Evolutionary conservation across 2,888 invertebrate species (phyloP).

Genomic region (Euplagia quadripunctaria): DNA sequence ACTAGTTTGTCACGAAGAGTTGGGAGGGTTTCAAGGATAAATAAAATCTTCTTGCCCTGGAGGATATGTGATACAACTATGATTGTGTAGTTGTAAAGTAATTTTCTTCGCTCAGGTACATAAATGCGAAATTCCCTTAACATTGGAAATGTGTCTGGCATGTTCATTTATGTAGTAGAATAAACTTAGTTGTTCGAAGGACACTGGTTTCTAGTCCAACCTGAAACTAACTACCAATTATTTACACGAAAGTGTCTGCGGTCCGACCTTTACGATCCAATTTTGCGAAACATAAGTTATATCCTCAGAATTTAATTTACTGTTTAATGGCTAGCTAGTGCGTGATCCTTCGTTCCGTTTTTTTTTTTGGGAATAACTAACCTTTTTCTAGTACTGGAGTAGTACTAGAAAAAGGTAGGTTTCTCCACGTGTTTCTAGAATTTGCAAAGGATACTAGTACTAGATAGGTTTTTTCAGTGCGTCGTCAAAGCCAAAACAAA

Average conservation of each 20-base stretch:
- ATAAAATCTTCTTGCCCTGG: no score
- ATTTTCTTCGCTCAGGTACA: neutral
- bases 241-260: constrained; percentile 15
- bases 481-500: no score
- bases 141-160: constrained; percentile 1
- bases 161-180: constrained; percentile 9
- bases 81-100: neutral
- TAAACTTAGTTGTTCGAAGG: constrained; percentile 6
- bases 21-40: constrained; percentile 21
- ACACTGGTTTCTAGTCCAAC: constrained; percentile 1
- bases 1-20: constrained; percentile 15
- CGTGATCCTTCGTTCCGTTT: neutral
- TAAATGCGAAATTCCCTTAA: neutral
- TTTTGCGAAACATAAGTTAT: constrained; percentile 7
- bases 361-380: neutral
- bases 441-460: no score
- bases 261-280: constrained; percentile 14
- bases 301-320: constrained; percentile 1
- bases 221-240: constrained; percentile 15
- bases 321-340: neutral
- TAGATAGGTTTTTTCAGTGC: no score
- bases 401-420: neutral
- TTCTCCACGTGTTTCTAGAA: neutral
- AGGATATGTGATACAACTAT: neutral
- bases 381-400: no score